Conservation (phyloP, 2,888 invertebrate genomes). For the Brenthis ino region DNA sequence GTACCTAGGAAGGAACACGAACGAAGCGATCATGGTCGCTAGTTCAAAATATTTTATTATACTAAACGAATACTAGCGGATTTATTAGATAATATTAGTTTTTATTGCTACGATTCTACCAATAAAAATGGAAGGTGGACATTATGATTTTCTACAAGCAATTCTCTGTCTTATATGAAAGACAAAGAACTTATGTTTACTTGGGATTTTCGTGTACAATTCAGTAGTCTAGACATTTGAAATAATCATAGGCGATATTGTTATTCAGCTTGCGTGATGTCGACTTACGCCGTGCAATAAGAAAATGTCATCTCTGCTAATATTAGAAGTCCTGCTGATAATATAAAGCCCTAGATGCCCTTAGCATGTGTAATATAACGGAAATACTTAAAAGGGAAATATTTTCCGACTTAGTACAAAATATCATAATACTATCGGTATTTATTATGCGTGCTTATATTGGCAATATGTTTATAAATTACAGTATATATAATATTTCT, state of each 20-base stretch:
- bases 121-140: not conserved
- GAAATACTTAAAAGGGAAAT: no score
- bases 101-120: not conserved
- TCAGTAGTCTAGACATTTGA: slow-evolving; percentile 3
- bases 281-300: not conserved
- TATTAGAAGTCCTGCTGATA: not conserved
- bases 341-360: no score
- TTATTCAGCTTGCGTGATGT: slow-evolving; percentile 5
- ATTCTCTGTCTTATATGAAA: not conserved
- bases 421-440: no score
- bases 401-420: no score
- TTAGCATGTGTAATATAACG: no score
- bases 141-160: not conserved
- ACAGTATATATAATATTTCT: no score
- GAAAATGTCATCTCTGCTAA: not conserved
- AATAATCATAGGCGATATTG: slow-evolving; percentile 7
- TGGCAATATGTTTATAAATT: no score
- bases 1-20: no score
- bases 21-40: no score
- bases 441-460: no score
- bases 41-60: no score
- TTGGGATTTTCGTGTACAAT: not conserved
- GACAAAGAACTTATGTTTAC: not conserved
- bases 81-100: not conserved
- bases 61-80: no score